phyloP scores from a whole-genome alignment of 2,113 vertebrate species.

The Polypterus bichir region DNA sequence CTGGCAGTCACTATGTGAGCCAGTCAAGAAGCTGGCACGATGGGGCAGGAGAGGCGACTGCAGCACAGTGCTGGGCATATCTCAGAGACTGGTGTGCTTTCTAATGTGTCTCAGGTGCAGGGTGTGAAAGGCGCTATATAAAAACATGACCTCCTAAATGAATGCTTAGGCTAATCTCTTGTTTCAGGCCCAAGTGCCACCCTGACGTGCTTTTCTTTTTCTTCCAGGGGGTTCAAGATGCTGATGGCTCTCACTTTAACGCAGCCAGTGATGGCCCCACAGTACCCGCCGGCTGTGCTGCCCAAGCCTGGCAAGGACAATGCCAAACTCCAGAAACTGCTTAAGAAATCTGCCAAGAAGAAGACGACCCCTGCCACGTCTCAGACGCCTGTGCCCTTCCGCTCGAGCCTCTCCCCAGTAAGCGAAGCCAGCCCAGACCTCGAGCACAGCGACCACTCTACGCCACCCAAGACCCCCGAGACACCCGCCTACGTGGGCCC shows the following conservation, averaged over 20 bases:
- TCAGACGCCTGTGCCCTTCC: slow-evolving; percentile 51
- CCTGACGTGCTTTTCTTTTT: not conserved
- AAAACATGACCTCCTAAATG: too few species aligned
- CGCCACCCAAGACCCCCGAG: slow-evolving; percentile 32
- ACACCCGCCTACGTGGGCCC: not conserved
- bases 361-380: slow-evolving; percentile 36
- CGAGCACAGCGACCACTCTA: slow-evolving; percentile 44
- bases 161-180: too few species aligned
- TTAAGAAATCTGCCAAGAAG: slow-evolving; percentile 66
- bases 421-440: slow-evolving; percentile 73
- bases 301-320: slow-evolving; percentile 83
- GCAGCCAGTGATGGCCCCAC: slow-evolving; percentile 34
- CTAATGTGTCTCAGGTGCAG: too few species aligned
- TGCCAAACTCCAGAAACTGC: slow-evolving; percentile 64
- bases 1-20: too few species aligned
- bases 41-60: too few species aligned
- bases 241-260: slow-evolving; percentile 50
- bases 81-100: too few species aligned
- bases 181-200: too few species aligned
- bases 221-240: slow-evolving; percentile 55
- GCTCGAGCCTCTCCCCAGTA: slow-evolving; percentile 72
- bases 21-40: too few species aligned
- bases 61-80: too few species aligned
- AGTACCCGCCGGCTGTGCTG: slow-evolving; percentile 59
- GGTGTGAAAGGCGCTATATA: too few species aligned